These are phyloP conservation scores for Steinernema feltiae DNA, from an alignment of 1,140 invertebrate species.

Conservation along the genomic window DNA sequence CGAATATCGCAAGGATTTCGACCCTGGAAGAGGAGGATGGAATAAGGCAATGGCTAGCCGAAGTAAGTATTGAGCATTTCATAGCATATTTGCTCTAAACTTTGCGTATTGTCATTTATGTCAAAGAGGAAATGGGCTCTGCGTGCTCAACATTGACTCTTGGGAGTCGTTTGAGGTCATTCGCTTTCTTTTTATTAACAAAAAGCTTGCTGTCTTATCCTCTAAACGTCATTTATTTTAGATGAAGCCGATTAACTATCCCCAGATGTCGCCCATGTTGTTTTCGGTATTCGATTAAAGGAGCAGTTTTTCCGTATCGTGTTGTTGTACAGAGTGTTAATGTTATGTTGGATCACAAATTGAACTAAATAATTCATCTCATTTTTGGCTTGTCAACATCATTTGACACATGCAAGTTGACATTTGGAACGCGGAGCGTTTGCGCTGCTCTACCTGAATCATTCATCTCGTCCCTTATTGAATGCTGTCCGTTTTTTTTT, in stretches of 20 bases:
- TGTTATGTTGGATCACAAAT: background rate
- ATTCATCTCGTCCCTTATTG: background rate
- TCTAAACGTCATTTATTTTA: background rate
- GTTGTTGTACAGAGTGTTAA: background rate
- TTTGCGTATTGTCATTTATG: too few species aligned
- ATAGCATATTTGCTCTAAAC: background rate
- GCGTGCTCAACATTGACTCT: too few species aligned
- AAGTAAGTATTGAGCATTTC: background rate
- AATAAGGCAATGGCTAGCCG: slow-evolving; percentile 30
- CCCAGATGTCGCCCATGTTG: background rate
- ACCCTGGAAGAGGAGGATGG: slow-evolving; percentile 85
- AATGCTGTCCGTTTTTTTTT: background rate
- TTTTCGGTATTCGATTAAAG: background rate
- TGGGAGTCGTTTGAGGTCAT: background rate
- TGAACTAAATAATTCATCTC: background rate
- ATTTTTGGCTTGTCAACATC: background rate
- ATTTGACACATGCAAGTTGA: background rate
- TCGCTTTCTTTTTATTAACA: too few species aligned
- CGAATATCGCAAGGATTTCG: slow-evolving; percentile 94
- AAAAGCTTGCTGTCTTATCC: too few species aligned
- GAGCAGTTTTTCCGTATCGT: background rate
- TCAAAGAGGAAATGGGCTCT: too few species aligned
- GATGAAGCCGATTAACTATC: background rate
- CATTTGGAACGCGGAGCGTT: background rate
- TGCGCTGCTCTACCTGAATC: too few species aligned